phyloP scores from a whole-genome alignment of 1,140 invertebrate genomes.

The Idris sp. region DNA sequence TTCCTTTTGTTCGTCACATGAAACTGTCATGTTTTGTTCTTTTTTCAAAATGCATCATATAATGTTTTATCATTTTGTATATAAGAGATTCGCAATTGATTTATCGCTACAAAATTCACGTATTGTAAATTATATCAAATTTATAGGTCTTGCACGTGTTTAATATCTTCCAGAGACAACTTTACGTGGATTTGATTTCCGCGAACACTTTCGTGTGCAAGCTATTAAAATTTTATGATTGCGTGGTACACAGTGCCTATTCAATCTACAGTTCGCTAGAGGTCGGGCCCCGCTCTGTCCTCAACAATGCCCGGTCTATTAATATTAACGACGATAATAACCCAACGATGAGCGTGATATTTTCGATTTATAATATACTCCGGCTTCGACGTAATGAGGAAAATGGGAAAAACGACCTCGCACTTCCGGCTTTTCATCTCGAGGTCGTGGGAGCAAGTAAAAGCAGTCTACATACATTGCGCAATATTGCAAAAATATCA shows the following conservation, averaged over 20 bases:
- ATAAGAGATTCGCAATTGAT: too few relatives aligned
- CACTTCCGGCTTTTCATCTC: conserved; percentile 49
- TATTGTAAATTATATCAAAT: conserved; percentile 41
- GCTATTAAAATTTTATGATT: conserved; percentile 71
- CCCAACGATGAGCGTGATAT: conserved; percentile 54
- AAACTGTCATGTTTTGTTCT: too few relatives aligned
- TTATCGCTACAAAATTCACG: conserved; percentile 23
- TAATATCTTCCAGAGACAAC: conserved; percentile 33
- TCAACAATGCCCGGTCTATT: conserved; percentile 65
- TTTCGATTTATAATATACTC: conserved; percentile 61
- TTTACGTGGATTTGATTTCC: conserved; percentile 44
- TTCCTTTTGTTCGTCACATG: too few relatives aligned
- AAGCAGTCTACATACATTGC: too few relatives aligned
- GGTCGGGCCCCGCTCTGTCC: not conserved
- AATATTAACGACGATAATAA: conserved; percentile 75
- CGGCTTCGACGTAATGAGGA: conserved; percentile 47
- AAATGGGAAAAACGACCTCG: conserved; percentile 58
- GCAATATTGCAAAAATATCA: too few relatives aligned
- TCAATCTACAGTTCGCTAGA: conserved; percentile 66
- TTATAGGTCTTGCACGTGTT: conserved; percentile 29
- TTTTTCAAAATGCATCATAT: too few relatives aligned
- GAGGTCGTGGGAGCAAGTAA: conserved; percentile 38
- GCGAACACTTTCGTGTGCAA: conserved; percentile 42
- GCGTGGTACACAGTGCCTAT: conserved; percentile 63
- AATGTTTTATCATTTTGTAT: too few relatives aligned